Conservation (phyloP, 2,113 vertebrate species). For the Erpornis zantholeuca region DNA sequence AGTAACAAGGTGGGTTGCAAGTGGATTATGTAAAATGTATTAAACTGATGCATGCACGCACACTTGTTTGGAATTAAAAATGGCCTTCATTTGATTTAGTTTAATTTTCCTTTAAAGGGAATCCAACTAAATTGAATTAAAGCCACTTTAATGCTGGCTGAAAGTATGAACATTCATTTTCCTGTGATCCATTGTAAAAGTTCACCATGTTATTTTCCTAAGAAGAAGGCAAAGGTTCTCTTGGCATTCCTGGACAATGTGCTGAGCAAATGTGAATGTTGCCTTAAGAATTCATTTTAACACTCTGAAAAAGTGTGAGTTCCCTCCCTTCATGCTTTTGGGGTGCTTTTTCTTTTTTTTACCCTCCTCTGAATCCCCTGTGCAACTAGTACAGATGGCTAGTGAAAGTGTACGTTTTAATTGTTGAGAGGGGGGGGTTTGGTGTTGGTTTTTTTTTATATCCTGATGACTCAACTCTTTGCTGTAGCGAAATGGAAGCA, state of each 20-base stretch:
- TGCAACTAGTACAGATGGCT: background rate
- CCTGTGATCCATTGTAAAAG: background rate
- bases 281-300: background rate
- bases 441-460: background rate
- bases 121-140: slow-evolving; percentile 45
- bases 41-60: background rate
- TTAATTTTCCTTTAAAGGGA: slow-evolving; percentile 43
- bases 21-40: slow-evolving; percentile 32
- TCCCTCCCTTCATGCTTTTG: background rate
- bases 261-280: background rate
- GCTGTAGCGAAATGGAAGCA: background rate
- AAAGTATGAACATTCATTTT: background rate
- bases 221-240: background rate
- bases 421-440: accelerated
- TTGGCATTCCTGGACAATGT: background rate
- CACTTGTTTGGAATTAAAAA: background rate
- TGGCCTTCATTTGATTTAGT: background rate
- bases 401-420: background rate
- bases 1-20: slow-evolving; percentile 40
- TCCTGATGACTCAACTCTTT: background rate
- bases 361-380: background rate
- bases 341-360: too few species aligned
- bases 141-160: background rate
- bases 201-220: background rate
- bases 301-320: background rate